These are phyloP conservation scores for Mesochorus sp. DNA, from an alignment of 2,888 invertebrate genomes.

Conservation along the genomic window DNA sequence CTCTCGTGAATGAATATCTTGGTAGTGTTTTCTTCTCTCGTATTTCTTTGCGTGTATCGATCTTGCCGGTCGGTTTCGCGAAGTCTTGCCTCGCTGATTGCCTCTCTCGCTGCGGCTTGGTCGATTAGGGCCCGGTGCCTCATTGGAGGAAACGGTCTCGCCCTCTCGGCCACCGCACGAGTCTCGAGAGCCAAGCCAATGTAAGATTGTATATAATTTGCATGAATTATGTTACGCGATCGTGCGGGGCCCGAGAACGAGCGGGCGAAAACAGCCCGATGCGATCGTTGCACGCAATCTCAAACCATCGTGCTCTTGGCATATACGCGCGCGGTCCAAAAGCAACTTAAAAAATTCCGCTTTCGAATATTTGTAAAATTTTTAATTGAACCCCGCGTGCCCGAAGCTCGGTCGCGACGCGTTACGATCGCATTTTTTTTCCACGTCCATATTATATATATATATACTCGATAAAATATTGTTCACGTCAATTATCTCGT, in stretches of 20 bases:
- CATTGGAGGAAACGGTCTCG: conserved; percentile 58
- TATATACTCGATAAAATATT: neutral
- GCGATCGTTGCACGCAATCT: conserved; percentile 57
- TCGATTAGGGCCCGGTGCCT: conserved; percentile 53
- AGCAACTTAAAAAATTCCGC: conserved; percentile 45
- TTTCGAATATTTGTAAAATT: conserved; percentile 12
- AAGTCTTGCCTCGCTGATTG: conserved; percentile 41
- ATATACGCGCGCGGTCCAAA: neutral
- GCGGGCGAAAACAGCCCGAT: conserved; percentile 27
- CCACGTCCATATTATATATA: too few relatives aligned
- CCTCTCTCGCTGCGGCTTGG: conserved; percentile 43
- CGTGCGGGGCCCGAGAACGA: conserved; percentile 38
- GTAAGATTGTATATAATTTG: conserved; percentile 64
- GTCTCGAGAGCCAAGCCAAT: conserved; percentile 47
- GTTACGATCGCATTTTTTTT: conserved; percentile 10
- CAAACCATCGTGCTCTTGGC: neutral
- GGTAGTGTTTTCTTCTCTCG: conserved; percentile 41
- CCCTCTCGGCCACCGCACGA: conserved; percentile 28
- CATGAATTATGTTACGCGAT: conserved; percentile 63
- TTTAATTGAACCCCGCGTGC: conserved; percentile 17
- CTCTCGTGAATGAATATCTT: conserved; percentile 60
- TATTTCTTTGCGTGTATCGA: neutral
- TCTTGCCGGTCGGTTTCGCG: conserved; percentile 29
- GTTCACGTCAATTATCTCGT: conserved; percentile 18
- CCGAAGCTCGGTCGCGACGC: too few relatives aligned